Base-by-base conservation (phyloP, 1,140 invertebrate genomes). In the Sycophaga agraensis region DNA sequence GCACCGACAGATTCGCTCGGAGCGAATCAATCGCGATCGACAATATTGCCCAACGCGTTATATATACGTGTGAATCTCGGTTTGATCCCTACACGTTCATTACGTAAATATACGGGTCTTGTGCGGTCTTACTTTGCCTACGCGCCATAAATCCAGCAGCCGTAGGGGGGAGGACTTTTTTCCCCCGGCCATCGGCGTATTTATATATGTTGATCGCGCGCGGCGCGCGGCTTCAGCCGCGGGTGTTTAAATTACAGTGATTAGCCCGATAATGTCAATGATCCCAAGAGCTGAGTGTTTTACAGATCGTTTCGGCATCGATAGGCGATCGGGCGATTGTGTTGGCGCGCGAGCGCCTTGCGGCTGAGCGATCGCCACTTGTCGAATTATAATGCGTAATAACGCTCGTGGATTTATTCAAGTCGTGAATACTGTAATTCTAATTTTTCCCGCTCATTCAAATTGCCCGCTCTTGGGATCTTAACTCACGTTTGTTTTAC, bases 191-290 rank as follows among this genome's bases (percentile, higher is more conserved):
- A 14, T 31, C 11, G 22, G 5, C 11, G 26, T 34, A 21, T 14
- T 28, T 46, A 35, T 51, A 14, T 26, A n/a, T n/a, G n/a, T n/a
- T n/a, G 53, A 61, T 48, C 40, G n/a, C 14, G 26, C 7, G 21
- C n/a, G 26, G 24, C 34, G 22, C 35, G 37, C 24, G n/a, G 35
- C 49, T 56, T 49, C 59, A n/a, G n/a, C 46, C 39, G 50, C 40
- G 26, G 42, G 26, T 45, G 31, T 48, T 50, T 55, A 46, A 62
- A 62, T 62, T 42, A 62, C 45, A 40, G 51, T 56, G 51, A 56
- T 56, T 56, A 62, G 19, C 17, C 8, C 24, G 34, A 40, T 56
- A 62, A 56, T 56, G 53, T 62, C 53, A 56, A 62, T 56, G 49
- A 62, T 62, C 51, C 19, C 56, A 42, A 21, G 12, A 19, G 51